Evolutionary conservation across 2,888 invertebrate genomes (phyloP), one percentile per base, ranked within the genome.

Genomic region (Caenorhabditis sp.): DNA sequence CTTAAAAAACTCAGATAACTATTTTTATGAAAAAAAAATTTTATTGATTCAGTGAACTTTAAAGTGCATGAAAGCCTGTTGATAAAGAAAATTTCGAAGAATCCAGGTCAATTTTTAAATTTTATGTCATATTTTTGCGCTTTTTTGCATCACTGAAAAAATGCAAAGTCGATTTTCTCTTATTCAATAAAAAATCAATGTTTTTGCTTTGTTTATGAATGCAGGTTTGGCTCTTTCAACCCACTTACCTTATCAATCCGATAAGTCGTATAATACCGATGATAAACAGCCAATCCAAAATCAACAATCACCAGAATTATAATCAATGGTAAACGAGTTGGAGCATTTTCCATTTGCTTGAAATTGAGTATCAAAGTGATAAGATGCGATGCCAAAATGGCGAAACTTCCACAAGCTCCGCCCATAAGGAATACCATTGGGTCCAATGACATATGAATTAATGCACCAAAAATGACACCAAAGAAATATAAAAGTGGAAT

Each of bases 351-450:
- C 97, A 99, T 99, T 90, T 97, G 57, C 21, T 31, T 26, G 31
- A 68, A 99, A 63, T 78, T 77, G 59, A 74, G 67, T 12, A 80
- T 70, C 21, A 94, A 93, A 31, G 95, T 93, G 60, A 95, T 92
- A 66, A 95, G 90, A 88, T 95, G 94, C 74, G 95, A 93, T 61
- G 93, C 92, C 73, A 95, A 91, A 78, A 95, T 90, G 26, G 94
- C 93, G 89, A 95, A 95, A 65, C 95, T 94, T 8, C 95, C 95
- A 0, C 94, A 95, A 0, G 94, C 94, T 49, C 95, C 93, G 23
- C 95, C 95, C 59, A 94, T 92, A 81, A 95, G 91, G 84, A 92
- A 91, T 70, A 93, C 92, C 89, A 53, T 50, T 7, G 80, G 88
- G 83, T 91, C 91, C 73, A 89, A 84, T 7, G 90, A 84, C 0